Evolutionary conservation across 2,888 invertebrate species (phyloP), one percentile per base, ranked within the genome.

Genomic region (Drosophila infuscata): DNA sequence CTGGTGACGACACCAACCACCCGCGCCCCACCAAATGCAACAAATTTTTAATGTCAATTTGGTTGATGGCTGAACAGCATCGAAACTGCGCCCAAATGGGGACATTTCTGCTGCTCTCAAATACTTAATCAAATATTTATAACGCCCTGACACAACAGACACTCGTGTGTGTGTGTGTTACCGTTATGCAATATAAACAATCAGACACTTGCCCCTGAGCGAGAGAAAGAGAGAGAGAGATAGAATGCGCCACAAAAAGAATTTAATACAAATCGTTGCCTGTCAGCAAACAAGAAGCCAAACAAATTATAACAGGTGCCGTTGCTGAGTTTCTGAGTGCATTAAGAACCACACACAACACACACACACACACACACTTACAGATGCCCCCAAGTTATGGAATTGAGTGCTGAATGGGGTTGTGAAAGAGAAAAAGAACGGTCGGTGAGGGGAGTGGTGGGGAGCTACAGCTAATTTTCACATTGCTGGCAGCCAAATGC

Each of bases 251-350:
- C 61, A 70, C 49, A 69, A 52, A 74, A 83, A 81, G 88, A 85
- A 85, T 88, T 88, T 76, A 82, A 85, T 85, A 88, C 83, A 85
- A 85, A 85, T 85, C 83, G 88, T 80, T 86, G 78, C 62, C 85
- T 85, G 85, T 85, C 85, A 85, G 83, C 85, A 82, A 49, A 82
- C 83, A 83, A 86, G 88, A 88, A 88, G 85, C 88, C 88, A 85
- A 88, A 85, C 85, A 85, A 85, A 85, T 85, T 85, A 83, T 86
- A 85, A 88, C 85, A 85, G 85, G 85, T 85, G 85, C 85, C 86
- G 83, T 60, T 74, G 76, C 66, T 41, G 70, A 48, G 51, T 57
- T 59, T 60, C 64, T 48, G 79, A 79, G 74, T 79, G 80, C 79
- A 79, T 79, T 80, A 76, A 71, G 65, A 63, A 32, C 20, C 77